A percentile compares a stretch with the other conserved stretches of the same genome.
phyloP scores from a whole-genome alignment of 92 coral and sea anemone species.

The Paragorgia papillata region DNA sequence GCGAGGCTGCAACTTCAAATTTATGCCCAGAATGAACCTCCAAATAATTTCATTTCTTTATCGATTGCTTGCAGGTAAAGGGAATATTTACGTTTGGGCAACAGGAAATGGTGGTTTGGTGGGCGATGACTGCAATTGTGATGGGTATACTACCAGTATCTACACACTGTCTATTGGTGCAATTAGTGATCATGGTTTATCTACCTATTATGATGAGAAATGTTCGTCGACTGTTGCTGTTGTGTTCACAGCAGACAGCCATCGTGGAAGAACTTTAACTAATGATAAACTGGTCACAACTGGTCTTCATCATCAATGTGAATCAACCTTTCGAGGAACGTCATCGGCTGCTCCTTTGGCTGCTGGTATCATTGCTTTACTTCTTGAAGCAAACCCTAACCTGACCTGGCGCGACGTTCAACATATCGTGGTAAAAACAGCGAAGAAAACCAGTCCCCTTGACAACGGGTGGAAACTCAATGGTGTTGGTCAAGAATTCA shows the following conservation, averaged over 20 bases:
- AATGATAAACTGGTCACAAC: constrained; percentile 82
- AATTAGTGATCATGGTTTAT: constrained; percentile 88
- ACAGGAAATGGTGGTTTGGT: constrained; percentile 96
- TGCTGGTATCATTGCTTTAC: constrained; percentile 88
- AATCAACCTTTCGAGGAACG: constrained; percentile 84
- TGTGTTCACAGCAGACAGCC: constrained; percentile 88
- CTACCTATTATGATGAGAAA: constrained; percentile 91
- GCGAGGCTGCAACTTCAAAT: too few species aligned
- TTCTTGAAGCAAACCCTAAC: constrained; percentile 81
- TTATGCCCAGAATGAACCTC: too few species aligned
- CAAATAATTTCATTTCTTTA: not conserved
- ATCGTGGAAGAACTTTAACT: constrained; percentile 63
- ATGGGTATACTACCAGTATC: constrained; percentile 92
- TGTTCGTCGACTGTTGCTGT: constrained; percentile 95
- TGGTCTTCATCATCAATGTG: constrained; percentile 84
- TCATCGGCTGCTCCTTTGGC: constrained; percentile 97
- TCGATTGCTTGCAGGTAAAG: constrained; percentile 62
- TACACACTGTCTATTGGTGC: constrained; percentile 93
- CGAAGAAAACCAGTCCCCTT: constrained; percentile 79
- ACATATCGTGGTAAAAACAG: constrained; percentile 81
- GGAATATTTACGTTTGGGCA: constrained; percentile 93
- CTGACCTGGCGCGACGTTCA: constrained; percentile 95
- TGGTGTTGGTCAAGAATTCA: constrained; percentile 75
- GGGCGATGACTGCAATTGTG: constrained; percentile 87
- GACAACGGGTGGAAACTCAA: constrained; percentile 86